These are phyloP conservation scores for Archilochus colubris DNA, from an alignment of 2,113 vertebrate genomes.

Conservation along the genomic window DNA sequence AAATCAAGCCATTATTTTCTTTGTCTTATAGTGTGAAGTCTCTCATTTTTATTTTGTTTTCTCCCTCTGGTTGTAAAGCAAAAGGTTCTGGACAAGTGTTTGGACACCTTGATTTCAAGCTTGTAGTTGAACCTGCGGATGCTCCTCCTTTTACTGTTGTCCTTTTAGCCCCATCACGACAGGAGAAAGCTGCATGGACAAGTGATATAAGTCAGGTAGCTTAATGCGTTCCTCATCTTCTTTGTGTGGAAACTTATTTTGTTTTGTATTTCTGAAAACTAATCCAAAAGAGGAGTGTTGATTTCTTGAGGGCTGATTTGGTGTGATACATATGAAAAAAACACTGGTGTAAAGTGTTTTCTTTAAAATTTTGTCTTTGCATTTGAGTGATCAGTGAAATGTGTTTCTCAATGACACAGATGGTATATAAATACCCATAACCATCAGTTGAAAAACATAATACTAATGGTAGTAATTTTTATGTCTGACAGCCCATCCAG, in stretches of 20 bases:
- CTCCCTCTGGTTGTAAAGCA: slow-evolving; percentile 71
- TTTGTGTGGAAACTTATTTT: neutral
- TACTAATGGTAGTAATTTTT: neutral
- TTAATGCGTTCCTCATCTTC: neutral
- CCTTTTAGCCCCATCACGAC: slow-evolving; percentile 90
- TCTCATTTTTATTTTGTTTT: neutral
- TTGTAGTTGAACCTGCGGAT: slow-evolving; percentile 89
- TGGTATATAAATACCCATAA: neutral
- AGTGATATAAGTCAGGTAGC: slow-evolving; percentile 98
- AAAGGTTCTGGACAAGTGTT: slow-evolving; percentile 92
- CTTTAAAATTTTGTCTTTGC: neutral
- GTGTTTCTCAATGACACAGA: neutral
- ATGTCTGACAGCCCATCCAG: neutral
- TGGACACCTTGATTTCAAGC: slow-evolving; percentile 97
- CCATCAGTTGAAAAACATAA: neutral
- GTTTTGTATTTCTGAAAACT: neutral
- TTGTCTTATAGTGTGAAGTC: neutral
- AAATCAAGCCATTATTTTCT: neutral
- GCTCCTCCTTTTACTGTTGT: slow-evolving; percentile 91
- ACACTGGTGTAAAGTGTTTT: neutral
- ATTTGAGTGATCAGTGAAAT: neutral
- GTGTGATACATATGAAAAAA: neutral
- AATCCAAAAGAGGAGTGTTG: neutral
- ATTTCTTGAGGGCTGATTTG: neutral
- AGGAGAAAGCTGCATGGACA: slow-evolving; percentile 98